Evolutionary conservation across 2,113 vertebrate species (phyloP).

Genomic region (Leucoraja erinaceus): DNA sequence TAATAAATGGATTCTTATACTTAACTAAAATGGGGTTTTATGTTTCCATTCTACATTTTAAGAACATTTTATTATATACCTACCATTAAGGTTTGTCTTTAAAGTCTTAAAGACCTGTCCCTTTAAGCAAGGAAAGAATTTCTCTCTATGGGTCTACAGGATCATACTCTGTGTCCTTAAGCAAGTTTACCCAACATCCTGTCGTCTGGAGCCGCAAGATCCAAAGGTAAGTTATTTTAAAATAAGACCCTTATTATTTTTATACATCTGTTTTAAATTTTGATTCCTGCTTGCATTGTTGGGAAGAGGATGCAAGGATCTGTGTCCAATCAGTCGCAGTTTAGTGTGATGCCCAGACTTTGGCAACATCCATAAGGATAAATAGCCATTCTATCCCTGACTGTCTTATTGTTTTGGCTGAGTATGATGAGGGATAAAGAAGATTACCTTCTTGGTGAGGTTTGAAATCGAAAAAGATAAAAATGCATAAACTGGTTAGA

Average conservation of each 20-base stretch:
- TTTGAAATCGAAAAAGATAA: background rate
- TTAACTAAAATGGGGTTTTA: background rate
- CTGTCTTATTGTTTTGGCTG: background rate
- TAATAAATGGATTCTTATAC: background rate
- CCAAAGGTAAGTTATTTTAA: slow-evolving; percentile 16
- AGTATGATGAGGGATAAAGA: background rate
- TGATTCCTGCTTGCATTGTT: background rate
- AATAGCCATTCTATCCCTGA: background rate
- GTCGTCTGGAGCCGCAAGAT: background rate
- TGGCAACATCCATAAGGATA: slow-evolving; percentile 1
- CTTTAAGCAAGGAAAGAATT: background rate
- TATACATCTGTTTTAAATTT: slow-evolving; percentile 12
- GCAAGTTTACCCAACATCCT: slow-evolving; percentile 28
- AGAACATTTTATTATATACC: background rate
- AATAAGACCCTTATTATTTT: background rate
- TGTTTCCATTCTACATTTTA: background rate
- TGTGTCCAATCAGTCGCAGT: background rate
- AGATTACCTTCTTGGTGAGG: background rate
- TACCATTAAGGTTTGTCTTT: background rate
- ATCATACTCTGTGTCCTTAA: slow-evolving; percentile 12
- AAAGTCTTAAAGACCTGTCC: background rate
- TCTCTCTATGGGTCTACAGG: background rate
- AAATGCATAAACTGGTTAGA: background rate
- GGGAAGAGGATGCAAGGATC: background rate
- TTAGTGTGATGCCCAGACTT: background rate